A percentile compares a stretch with the other conserved stretches of the same genome.
phyloP scores from a whole-genome alignment of 2,888 invertebrate genomes.

The Hemistola chrysoprasaria region DNA sequence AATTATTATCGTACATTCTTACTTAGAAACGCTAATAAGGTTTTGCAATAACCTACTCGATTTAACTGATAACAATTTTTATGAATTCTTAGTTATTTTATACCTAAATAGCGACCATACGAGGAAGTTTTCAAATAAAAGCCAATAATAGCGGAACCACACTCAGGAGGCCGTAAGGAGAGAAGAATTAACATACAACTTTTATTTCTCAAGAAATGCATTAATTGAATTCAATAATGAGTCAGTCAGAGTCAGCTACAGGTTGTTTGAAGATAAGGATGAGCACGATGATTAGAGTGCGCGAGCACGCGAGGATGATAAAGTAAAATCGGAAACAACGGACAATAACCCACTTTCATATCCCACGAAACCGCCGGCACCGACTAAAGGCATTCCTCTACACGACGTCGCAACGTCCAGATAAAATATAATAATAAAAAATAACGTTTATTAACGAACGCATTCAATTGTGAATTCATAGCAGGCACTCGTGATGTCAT shows the following conservation, averaged over 20 bases:
- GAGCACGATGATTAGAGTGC: conserved; percentile 34
- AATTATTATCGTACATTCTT: too few relatives aligned
- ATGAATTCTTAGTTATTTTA: too few relatives aligned
- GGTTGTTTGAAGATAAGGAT: conserved; percentile 24
- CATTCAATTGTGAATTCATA: conserved; percentile 65
- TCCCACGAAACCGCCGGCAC: conserved; percentile 44
- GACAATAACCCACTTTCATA: conserved; percentile 59
- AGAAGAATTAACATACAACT: neutral
- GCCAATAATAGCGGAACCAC: too few relatives aligned
- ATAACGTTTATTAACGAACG: conserved; percentile 65
- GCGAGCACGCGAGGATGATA: conserved; percentile 44
- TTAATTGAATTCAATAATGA: conserved; percentile 5
- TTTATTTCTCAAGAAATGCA: conserved; percentile 1
- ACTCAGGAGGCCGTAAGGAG: too few relatives aligned
- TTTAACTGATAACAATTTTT: too few relatives aligned
- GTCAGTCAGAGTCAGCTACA: too few relatives aligned
- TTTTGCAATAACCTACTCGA: too few relatives aligned
- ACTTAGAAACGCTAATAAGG: too few relatives aligned
- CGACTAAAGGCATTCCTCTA: conserved; percentile 53
- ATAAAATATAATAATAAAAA: conserved; percentile 45
- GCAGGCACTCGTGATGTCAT: conserved; percentile 59
- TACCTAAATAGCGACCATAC: too few relatives aligned
- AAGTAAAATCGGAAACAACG: conserved; percentile 58
- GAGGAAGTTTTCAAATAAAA: too few relatives aligned
- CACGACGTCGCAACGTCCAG: conserved; percentile 43